These are phyloP conservation scores for Catamblyrhynchus diadema DNA, from an alignment of 2,797 vertebrate genomes.

Conservation along the genomic window DNA sequence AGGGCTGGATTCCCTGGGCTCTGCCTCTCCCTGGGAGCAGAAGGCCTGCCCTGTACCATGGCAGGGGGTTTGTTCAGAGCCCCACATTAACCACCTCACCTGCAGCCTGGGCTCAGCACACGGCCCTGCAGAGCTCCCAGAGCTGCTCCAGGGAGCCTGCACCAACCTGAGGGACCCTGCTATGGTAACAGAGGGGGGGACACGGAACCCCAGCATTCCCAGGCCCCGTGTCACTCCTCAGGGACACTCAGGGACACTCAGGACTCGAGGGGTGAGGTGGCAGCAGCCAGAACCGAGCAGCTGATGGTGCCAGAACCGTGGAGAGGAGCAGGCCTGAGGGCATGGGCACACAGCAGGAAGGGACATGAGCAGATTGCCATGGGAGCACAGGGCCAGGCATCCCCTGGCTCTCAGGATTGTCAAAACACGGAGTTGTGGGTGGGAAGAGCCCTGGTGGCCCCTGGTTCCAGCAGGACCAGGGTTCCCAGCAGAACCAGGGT, in stretches of 20 bases:
- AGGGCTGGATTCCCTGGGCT: not conserved
- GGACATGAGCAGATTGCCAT: not conserved
- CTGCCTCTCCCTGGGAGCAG: not conserved
- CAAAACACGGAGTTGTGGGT: conserved; percentile 53
- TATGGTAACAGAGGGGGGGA: not conserved
- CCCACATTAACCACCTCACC: fast-evolving
- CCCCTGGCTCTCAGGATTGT: conserved; percentile 66
- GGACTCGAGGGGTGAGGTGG: not conserved
- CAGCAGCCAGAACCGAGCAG: not conserved
- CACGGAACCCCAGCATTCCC: not conserved
- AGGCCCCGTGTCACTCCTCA: not conserved
- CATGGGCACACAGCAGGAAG: not conserved
- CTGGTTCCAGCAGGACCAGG: not conserved
- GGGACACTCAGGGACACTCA: not conserved
- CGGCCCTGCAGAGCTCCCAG: not conserved
- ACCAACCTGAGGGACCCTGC: not conserved
- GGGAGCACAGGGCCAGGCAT: conserved; percentile 34
- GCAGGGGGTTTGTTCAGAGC: not conserved
- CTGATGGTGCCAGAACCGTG: not conserved
- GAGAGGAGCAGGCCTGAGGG: not conserved
- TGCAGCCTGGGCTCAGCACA: no score
- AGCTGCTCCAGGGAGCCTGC: not conserved
- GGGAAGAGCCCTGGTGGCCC: not conserved
- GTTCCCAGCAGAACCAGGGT: not conserved
- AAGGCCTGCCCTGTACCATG: not conserved